Evolutionary conservation across 2,888 invertebrate species (phyloP), one percentile per base, ranked within the genome.

Genomic region (Asteroscopus sphinx): DNA sequence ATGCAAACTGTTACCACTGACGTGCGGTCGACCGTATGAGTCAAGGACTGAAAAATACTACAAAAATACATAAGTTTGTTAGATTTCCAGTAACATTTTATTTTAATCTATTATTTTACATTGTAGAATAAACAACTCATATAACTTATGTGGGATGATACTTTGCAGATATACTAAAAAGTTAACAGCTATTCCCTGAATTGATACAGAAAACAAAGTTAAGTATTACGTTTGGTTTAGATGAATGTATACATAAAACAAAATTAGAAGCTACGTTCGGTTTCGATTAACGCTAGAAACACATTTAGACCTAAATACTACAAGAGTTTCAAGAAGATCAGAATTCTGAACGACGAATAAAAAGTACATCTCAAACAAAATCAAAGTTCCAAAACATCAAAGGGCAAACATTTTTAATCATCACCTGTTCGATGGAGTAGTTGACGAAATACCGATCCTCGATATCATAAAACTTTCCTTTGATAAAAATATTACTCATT

Each of bases 401-500:
- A 66, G 51, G 11, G 33, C 11, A 48, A 64, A 67, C 44, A 67
- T 45, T 56, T 68, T 52, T 63, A 53, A 71, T 56, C 57, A 59
- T 62, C 45, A 75, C 68, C 68, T 70, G 62, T 66, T 71, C 55
- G 51, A 57, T 30, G 36, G 55, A 55, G 56, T 70, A 68, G 68
- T 73, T 73, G 63, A 65, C 52, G 46, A 65, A 80, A 82, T 79
- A 69, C 71, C 73, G 70, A 81, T 80, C 73, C 69, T 55, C 66
- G 70, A 77, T 79, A 81, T 79, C 81, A 77, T 71, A 80, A 81
- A 82, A 82, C 68, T 82, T 83, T 79, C 62, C 76, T 76, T 71
- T 73, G 76, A 80, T 79, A 84, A 82, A 82, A 84, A 76, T 76
- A 76, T 76, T 82, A 81, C 77, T 83, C 80, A 81, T 84, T 83